Conservation (phyloP, 2,113 vertebrate species). For the Hydrolagus affinis region DNA sequence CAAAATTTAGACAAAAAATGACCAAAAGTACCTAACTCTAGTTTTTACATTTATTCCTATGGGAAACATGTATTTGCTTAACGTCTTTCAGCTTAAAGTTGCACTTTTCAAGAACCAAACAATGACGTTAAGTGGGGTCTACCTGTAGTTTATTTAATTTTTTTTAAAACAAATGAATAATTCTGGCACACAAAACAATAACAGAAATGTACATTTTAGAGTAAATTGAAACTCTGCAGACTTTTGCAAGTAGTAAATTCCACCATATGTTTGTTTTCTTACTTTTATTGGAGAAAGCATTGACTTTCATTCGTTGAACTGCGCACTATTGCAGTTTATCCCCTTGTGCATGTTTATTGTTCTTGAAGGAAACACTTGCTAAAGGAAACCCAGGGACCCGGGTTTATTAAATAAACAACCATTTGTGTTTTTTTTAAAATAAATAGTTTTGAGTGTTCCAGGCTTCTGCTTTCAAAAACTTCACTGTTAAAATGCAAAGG, state of each 20-base stretch:
- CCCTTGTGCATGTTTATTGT: background rate
- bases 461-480: background rate
- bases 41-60: too few relatives aligned
- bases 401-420: background rate
- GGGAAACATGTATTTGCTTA: too few relatives aligned
- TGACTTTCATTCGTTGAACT: background rate
- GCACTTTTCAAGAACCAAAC: too few relatives aligned
- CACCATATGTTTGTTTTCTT: too few relatives aligned
- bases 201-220: too few relatives aligned
- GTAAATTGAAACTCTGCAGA: too few relatives aligned
- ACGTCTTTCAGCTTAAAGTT: too few relatives aligned
- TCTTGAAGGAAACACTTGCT: background rate
- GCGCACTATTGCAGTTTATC: background rate
- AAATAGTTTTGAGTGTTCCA: background rate
- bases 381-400: too few relatives aligned
- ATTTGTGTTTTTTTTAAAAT: background rate
- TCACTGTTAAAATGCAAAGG: background rate
- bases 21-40: too few relatives aligned
- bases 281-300: background rate
- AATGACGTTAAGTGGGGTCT: too few relatives aligned
- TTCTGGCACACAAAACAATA: background rate
- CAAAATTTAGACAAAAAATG: too few relatives aligned
- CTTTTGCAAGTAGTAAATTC: too few relatives aligned
- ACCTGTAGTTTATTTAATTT: conserved; percentile 8
- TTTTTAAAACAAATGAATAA: background rate